These are phyloP conservation scores for Microctonus aethiopoides DNA, from an alignment of 2,888 invertebrate species.

Conservation along the genomic window DNA sequence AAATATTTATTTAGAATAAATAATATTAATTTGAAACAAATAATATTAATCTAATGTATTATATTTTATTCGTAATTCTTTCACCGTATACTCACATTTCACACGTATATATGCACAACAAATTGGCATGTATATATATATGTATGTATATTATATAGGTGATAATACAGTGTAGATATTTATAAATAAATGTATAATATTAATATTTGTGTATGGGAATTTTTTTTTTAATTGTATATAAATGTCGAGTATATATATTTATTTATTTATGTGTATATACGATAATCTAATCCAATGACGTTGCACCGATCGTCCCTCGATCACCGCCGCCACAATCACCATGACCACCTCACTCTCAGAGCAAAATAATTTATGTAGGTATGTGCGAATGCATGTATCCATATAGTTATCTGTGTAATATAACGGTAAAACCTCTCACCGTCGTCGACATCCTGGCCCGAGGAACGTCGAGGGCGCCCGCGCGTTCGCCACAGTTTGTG, in stretches of 20 bases:
- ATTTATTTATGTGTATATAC: background rate
- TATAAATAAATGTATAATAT: background rate
- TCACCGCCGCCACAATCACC: conserved; percentile 35
- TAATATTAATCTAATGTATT: too few relatives aligned
- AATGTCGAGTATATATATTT: too few relatives aligned
- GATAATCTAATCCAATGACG: conserved; percentile 34
- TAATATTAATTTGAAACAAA: too few relatives aligned
- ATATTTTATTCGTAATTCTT: background rate
- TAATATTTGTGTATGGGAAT: background rate
- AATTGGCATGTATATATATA: too few relatives aligned
- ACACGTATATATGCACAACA: too few relatives aligned
- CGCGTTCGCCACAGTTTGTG: background rate
- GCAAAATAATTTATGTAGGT: conserved; percentile 43
- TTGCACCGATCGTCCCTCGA: conserved; percentile 42
- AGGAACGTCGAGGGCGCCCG: conserved; percentile 33
- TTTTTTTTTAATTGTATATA: too few relatives aligned
- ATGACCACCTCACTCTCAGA: conserved; percentile 33
- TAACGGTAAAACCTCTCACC: conserved; percentile 46
- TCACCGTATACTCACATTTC: background rate
- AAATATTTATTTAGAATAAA: too few relatives aligned
- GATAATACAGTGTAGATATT: background rate
- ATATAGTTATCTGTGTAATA: conserved; percentile 34
- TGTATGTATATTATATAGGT: background rate
- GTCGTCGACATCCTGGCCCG: conserved; percentile 39
- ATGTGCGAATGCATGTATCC: conserved; percentile 38